Conservation (phyloP, 2,888 invertebrate genomes). For the Salticus scenicus region DNA sequence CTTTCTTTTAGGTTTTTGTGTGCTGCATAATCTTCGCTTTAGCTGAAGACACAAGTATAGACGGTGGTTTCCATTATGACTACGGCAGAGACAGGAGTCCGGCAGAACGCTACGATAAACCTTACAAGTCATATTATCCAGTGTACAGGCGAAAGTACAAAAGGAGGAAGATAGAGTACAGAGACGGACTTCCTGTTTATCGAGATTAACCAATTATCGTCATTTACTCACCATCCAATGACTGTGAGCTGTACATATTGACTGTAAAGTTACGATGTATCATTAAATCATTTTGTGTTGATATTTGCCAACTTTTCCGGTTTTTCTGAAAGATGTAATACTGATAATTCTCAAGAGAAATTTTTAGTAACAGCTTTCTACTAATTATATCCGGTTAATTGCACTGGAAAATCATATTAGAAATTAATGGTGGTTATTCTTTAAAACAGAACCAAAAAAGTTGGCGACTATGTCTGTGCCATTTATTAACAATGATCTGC, state of each 20-base stretch:
- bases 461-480: no score
- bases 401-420: no score
- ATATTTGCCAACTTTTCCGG: no score
- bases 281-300: background rate
- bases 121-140: constrained; percentile 31
- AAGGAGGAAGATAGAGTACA: constrained; percentile 32
- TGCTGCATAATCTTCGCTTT: constrained; percentile 26
- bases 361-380: no score
- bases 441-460: no score
- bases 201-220: constrained; percentile 36
- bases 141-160: constrained; percentile 46
- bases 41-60: constrained; percentile 54
- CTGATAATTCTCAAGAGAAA: no score
- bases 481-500: no score
- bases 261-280: background rate
- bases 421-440: no score
- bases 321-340: no score
- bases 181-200: constrained; percentile 54
- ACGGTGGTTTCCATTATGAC: constrained; percentile 59
- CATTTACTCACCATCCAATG: background rate
- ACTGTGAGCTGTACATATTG: background rate
- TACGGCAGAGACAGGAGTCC: constrained; percentile 38
- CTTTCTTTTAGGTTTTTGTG: constrained; percentile 20
- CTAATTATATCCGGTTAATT: no score
- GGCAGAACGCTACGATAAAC: background rate